Conservation (phyloP, 2,888 invertebrate genomes). For the Sphecodes monilicornis region DNA sequence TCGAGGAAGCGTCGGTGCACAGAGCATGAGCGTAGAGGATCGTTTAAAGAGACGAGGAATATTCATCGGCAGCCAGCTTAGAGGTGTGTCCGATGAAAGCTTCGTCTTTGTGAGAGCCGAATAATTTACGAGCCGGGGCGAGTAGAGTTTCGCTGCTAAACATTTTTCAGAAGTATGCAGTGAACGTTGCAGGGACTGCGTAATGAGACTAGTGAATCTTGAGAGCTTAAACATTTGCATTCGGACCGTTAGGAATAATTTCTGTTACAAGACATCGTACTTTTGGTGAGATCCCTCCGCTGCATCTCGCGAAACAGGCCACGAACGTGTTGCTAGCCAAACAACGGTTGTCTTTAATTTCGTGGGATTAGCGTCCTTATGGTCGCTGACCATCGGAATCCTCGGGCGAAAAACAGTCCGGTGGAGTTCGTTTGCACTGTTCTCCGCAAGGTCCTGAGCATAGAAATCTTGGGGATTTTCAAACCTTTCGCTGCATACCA, state of each 20-base stretch:
- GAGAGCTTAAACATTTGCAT: conserved; percentile 54
- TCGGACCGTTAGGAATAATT: conserved; percentile 26
- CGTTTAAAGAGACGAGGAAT: conserved; percentile 47
- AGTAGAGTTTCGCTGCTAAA: conserved; percentile 53
- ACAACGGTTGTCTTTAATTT: conserved; percentile 22
- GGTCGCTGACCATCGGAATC: not conserved
- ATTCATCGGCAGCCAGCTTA: conserved; percentile 42
- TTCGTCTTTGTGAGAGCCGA: conserved; percentile 38
- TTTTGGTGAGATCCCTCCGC: conserved; percentile 29
- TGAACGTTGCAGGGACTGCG: conserved; percentile 41
- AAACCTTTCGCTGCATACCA: conserved; percentile 30
- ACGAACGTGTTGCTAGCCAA: not conserved
- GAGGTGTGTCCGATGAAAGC: conserved; percentile 30
- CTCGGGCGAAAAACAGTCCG: not conserved
- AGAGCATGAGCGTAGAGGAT: conserved; percentile 11
- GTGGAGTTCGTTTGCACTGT: not conserved
- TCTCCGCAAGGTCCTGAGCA: not conserved
- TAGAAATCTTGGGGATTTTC: not conserved
- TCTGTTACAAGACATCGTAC: conserved; percentile 40
- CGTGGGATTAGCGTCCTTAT: not conserved
- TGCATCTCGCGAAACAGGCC: not conserved
- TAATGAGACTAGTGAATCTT: conserved; percentile 46
- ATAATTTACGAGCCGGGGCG: conserved; percentile 51
- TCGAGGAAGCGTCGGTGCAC: conserved; percentile 15
- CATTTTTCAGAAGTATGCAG: conserved; percentile 51